These are phyloP conservation scores for Rhagoletis zephyria DNA, from an alignment of 1,140 invertebrate species.

Conservation along the genomic window DNA sequence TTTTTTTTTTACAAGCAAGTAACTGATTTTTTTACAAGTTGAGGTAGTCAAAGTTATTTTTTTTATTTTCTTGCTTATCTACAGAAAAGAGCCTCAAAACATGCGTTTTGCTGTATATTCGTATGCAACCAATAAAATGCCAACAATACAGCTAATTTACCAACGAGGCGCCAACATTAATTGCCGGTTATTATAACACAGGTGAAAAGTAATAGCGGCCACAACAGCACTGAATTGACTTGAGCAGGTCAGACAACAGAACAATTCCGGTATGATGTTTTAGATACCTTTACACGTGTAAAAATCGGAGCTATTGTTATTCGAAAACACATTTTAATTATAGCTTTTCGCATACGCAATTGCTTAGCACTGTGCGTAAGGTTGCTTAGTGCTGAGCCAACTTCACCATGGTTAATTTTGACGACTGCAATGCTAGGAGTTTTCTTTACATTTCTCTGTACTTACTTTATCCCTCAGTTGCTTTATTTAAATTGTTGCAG, in stretches of 20 bases:
- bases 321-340: conserved; percentile 49
- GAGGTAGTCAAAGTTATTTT: no score
- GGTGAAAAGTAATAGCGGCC: conserved; percentile 30
- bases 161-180: conserved; percentile 31
- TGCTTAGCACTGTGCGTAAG: background rate
- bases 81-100: background rate
- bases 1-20: background rate
- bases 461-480: background rate
- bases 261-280: background rate
- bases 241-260: background rate
- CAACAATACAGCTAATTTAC: conserved; percentile 31
- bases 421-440: background rate
- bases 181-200: conserved; percentile 31
- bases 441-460: background rate
- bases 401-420: background rate
- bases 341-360: background rate
- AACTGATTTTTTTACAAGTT: background rate
- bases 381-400: background rate
- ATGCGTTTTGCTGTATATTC: background rate
- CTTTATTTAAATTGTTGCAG: conserved; percentile 20
- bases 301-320: conserved; percentile 13
- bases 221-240: background rate
- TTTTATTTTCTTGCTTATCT: background rate
- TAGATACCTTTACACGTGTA: background rate
- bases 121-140: background rate